Evolutionary conservation across 1,140 invertebrate genomes (phyloP), one percentile per base, ranked within the genome.

Genomic region (Phymastichus coffea): DNA sequence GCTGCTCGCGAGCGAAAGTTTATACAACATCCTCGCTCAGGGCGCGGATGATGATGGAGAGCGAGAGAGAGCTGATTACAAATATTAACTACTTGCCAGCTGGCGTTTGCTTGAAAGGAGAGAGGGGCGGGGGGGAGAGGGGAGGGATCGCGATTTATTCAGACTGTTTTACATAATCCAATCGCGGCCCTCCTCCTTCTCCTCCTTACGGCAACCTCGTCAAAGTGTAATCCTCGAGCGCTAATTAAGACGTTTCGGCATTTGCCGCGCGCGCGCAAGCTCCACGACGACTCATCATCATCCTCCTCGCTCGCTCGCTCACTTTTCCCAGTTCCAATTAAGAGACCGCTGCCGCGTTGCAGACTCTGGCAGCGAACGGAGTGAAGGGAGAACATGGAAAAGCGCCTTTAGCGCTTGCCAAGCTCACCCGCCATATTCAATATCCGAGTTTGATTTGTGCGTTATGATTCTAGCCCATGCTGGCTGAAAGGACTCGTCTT

Each of bases 101-200:
- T 14, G 40, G 20, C 10, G 28, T 7, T 7, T 33, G 6, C 6
- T 7, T 6, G 12, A 33, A 33, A 33, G 6, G 28, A 6, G 28
- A 33, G 28, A 6, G 12, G 28, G 6, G 6, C 28, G 6, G 28
- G 6, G 6, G 28, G 6, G 6, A 33, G 12, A 33, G 12, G 19
- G 23, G 30, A 38, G 10, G 44, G 25, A 38, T 53, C 20, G 28
- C 12, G 19, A 54, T 60, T 60, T 60, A 60, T 47, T 54, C 51
- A 60, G 23, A n/a, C 30, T 48, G 22, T 38, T 60, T 60, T 60
- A 47, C 43, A 54, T 54, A 60, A 60, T 60, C 57, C 43, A 54
- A 60, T 60, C 41, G 15, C n/a, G n/a, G n/a, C n/a, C n/a, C n/a
- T n/a, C n/a, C n/a, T n/a, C n/a, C n/a, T n/a, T n/a, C n/a, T n/a